Base-by-base conservation (phyloP, 2,113 vertebrate species). In the Sisor rabdophorus region DNA sequence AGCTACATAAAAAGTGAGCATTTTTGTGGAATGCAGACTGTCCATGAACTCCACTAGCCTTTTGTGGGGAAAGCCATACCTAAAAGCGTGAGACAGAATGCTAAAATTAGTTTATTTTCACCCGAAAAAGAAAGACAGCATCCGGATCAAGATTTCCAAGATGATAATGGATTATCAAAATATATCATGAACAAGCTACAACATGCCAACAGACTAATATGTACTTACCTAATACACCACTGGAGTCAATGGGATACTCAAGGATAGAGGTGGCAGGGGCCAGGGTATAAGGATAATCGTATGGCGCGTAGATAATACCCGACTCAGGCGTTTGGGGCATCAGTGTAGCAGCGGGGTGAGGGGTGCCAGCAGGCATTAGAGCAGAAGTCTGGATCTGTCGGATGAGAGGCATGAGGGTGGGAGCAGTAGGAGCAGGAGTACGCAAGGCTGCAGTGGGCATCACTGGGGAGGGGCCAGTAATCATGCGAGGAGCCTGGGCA, bases 11-110 rank as follows among this genome's bases (percentile, higher is more conserved):
- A 93, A 91, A 92, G 89, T 94, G 94, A 94, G 92, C 80, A 92
- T 90, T 94, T 91, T 92, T 91, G 91, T 81, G 71, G 69, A 92
- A 91, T 93, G 92, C n/a, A 60, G 90, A 89, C 90, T 93, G 91
- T 88, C 92, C 92, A 92, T 93, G 92, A 93, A 92, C 92, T 92
- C 91, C 93, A 86, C 88, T 96, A 99, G 95, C 97, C 97, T 95
- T 99, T 99, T 94, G 97, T 97, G 93, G 95, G 96, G 94, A 98
- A 99, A 95, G 96, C 97, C 97, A 99, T 98, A 98, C 96, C 97
- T 99, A 94, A 94, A 95, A 95, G 95, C 93, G 94, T 90, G 95
- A 94, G 95, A 92, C 93, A 95, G 92, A 95, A 91, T 92, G 86
- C 74, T 79, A 48, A 55, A 73, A 76, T 84, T 84, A 84, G 80